Conservation (phyloP, 2,113 vertebrate genomes). For the Hippocampus mohnikei region DNA sequence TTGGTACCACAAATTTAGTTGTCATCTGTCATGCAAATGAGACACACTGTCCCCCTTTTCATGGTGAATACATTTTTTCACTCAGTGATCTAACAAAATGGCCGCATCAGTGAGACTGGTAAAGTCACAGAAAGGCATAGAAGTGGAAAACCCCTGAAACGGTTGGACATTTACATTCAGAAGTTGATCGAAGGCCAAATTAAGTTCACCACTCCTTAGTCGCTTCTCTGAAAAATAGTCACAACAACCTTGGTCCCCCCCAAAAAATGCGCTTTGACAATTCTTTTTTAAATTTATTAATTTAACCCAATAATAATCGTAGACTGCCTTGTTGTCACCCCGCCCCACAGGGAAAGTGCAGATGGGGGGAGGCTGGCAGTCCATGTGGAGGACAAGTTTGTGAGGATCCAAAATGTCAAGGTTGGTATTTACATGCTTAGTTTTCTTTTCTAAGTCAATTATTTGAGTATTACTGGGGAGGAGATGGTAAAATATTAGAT, state of each 20-base stretch:
- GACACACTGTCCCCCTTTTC: constrained; percentile 7
- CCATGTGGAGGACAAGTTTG: constrained; percentile 85
- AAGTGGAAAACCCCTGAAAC: too few relatives aligned
- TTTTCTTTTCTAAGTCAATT: too few relatives aligned
- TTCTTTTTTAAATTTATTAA: too few relatives aligned
- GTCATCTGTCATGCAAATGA: constrained; percentile 60
- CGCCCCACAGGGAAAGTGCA: constrained; percentile 77
- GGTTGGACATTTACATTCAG: too few relatives aligned
- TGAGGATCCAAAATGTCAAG: constrained; percentile 87
- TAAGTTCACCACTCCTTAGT: neutral
- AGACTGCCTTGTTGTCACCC: constrained; percentile 1
- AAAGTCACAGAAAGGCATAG: neutral
- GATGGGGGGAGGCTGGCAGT: constrained; percentile 84
- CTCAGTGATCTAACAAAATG: neutral
- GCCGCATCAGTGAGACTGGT: neutral
- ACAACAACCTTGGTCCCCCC: too few relatives aligned
- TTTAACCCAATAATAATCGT: neutral
- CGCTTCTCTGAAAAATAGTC: too few relatives aligned
- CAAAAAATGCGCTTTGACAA: too few relatives aligned
- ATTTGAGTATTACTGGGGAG: neutral
- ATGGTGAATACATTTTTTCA: neutral
- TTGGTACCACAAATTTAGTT: constrained; percentile 14
- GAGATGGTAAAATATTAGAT: neutral
- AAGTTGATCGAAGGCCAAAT: too few relatives aligned
- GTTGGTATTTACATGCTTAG: constrained; percentile 61